These are phyloP conservation scores for Agrochola lota DNA, from an alignment of 2,888 invertebrate genomes.

Conservation along the genomic window DNA sequence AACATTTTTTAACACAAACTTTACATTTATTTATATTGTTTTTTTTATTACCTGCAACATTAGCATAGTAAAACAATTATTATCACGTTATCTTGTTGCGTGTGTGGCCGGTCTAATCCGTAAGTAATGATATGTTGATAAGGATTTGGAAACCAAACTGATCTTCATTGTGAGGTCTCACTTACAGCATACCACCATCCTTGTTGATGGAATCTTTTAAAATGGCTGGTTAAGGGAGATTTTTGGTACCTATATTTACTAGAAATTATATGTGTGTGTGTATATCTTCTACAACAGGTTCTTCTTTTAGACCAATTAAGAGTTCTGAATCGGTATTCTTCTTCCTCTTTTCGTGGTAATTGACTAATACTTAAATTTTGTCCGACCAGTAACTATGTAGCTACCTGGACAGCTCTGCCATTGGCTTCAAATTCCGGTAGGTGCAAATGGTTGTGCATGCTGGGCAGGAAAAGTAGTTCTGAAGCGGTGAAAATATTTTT, in stretches of 20 bases:
- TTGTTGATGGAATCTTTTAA: slow-evolving; percentile 3
- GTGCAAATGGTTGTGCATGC: not conserved
- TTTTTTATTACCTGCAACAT: slow-evolving; percentile 11
- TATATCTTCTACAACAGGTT: not conserved
- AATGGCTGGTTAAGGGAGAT: not conserved
- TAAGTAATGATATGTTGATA: slow-evolving; percentile 63
- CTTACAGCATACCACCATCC: slow-evolving; percentile 29
- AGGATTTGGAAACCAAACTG: slow-evolving; percentile 56
- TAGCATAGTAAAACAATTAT: slow-evolving; percentile 58
- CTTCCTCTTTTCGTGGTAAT: not conserved
- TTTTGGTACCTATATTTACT: not conserved
- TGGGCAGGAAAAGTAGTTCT: not conserved
- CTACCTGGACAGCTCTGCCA: not conserved
- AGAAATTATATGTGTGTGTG: not conserved
- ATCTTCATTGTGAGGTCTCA: slow-evolving; percentile 50
- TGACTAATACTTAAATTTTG: not conserved
- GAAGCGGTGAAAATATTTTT: not conserved
- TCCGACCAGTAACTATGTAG: not conserved
- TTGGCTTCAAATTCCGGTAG: not conserved
- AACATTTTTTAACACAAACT: not conserved
- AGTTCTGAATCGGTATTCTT: not conserved
- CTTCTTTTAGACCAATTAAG: not conserved
- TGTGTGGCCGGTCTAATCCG: slow-evolving; percentile 79
- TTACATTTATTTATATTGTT: not conserved
- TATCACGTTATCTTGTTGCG: slow-evolving; percentile 72